Base-by-base conservation (phyloP, 2,113 vertebrate genomes). In the Pteruthius melanotis region DNA sequence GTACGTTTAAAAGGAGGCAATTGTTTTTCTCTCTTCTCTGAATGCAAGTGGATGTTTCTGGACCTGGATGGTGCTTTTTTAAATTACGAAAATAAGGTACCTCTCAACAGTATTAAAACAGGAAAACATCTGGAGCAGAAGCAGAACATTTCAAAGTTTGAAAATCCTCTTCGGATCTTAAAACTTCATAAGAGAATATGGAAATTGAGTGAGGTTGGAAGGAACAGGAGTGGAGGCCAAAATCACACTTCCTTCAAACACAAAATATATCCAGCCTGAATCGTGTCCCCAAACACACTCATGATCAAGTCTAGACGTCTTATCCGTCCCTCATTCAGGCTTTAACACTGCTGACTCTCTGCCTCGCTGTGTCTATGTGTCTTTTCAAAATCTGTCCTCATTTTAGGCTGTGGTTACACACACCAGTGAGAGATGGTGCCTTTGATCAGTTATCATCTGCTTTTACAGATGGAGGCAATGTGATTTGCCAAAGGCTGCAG, bases 381-480 rank as follows among this genome's bases (percentile, higher is more conserved):
- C 31, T 66, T 94, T 95, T 57, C 21, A 83, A 90, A 95, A 88
- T 86, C 59, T 92, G 60, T 60, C 69, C 89, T 82, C 22, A 37
- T 94, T 92, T 96, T 77, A 93, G 65, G 30, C 61, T 75, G 68
- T 0, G 4, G 91, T 87, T 95, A 60, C 57, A 89, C 59, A 94
- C 47, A 75, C 24, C 69, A 71, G 40, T 91, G 64, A 71, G 79
- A 87, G 69, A 93, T 65, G 30, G 44, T 89, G 53, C 78, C 86
- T 96, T 95, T 96, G 87, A 94, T 95, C 92, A 90, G 57, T 83
- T 86, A 93, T 90, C 92, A 83, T 97, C 75, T 94, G 90, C 76
- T 93, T 95, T 95, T 95, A 84, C 90, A 96, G 72, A 93, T 79
- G 85, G 80, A 92, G 57, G 56, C 83, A 95, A 66, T 52, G 56